Evolutionary conservation across 2,797 vertebrate genomes (phyloP).

Genomic region (Cryptoprocta ferox): DNA sequence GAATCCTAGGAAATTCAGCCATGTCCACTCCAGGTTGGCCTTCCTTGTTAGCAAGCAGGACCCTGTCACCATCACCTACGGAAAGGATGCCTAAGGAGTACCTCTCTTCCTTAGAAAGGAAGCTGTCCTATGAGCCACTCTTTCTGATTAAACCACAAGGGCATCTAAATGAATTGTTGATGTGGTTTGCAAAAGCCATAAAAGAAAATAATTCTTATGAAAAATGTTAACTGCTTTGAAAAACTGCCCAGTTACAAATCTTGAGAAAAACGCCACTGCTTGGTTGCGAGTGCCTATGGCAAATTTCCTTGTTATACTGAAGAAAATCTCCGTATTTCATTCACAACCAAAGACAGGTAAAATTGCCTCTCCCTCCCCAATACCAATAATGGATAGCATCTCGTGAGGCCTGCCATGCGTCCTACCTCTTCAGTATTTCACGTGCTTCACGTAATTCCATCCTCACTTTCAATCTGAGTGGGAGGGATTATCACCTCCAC

Average conservation of each 20-base stretch:
- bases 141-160: constrained; percentile 76
- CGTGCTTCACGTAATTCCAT: not conserved
- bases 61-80: constrained; percentile 65
- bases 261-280: not conserved
- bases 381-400: not conserved
- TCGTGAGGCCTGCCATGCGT: not conserved
- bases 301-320: not conserved
- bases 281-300: not conserved
- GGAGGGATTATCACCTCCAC: not conserved
- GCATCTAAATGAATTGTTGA: constrained; percentile 82
- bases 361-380: not conserved
- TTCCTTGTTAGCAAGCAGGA: not conserved
- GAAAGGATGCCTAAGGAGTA: constrained; percentile 75
- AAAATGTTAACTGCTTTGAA: not conserved
- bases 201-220: not conserved
- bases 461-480: not conserved
- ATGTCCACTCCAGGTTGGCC: too few species aligned
- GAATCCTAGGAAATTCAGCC: not conserved
- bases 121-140: constrained; percentile 73
- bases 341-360: not conserved
- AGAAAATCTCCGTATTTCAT: not conserved
- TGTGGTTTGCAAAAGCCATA: constrained; percentile 53
- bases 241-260: not conserved
- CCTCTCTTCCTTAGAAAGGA: constrained; percentile 80
- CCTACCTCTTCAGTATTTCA: not conserved